Conservation (phyloP, 1,140 invertebrate species). For the Micrasema longulum region DNA sequence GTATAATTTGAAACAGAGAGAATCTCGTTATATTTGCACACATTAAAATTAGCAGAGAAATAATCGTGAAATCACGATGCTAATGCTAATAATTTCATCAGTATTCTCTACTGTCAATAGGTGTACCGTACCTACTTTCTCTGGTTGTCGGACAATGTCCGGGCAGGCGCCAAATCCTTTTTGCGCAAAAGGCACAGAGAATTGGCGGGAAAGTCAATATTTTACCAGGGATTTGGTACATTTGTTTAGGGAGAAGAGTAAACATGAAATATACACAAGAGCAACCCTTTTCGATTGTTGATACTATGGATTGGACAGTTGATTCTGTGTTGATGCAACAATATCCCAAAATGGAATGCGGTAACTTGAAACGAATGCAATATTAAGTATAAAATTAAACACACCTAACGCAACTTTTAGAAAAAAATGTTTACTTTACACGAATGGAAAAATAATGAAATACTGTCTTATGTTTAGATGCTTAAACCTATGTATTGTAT, state of each 20-base stretch:
- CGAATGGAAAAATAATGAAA: background rate
- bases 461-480: background rate
- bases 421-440: background rate
- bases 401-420: background rate
- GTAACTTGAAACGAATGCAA: background rate
- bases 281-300: no score
- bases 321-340: background rate
- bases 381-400: background rate
- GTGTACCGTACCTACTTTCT: background rate
- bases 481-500: background rate
- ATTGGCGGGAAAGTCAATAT: conserved; percentile 31
- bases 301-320: background rate
- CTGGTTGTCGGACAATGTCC: background rate
- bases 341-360: background rate
- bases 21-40: no score
- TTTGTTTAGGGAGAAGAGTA: conserved; percentile 32
- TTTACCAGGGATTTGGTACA: background rate
- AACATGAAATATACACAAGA: background rate
- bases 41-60: no score
- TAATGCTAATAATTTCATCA: no score
- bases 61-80: no score
- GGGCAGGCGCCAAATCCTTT: conserved; percentile 21
- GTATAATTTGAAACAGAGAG: no score
- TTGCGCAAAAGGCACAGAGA: conserved; percentile 29
- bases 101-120: no score